phyloP scores from a whole-genome alignment of 2,797 vertebrate species.

The Darevskia mixta region DNA sequence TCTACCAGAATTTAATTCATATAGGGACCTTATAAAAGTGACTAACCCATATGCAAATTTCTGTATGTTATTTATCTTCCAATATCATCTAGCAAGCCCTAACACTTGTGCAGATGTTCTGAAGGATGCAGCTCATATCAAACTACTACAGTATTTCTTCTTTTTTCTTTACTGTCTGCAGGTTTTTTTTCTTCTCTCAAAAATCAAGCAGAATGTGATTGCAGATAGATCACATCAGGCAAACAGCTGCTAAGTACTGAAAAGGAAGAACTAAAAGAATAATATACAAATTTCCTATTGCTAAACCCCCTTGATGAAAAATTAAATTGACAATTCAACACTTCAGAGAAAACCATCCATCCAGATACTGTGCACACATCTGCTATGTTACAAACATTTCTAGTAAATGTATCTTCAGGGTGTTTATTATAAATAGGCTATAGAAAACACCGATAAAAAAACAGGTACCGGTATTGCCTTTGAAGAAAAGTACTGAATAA shows the following conservation, averaged over 20 bases:
- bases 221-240: conserved; percentile 15
- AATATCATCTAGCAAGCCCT: background rate
- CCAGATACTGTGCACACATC: background rate
- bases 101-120: background rate
- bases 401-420: background rate
- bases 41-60: background rate
- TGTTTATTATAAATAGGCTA: background rate
- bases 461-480: background rate
- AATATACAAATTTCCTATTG: background rate
- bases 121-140: background rate
- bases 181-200: background rate
- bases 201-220: conserved; percentile 24
- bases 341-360: background rate
- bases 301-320: conserved; percentile 1
- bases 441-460: background rate
- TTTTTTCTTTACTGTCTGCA: background rate
- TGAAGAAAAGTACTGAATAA: background rate
- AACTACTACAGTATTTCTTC: background rate
- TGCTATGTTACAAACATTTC: conserved; percentile 5
- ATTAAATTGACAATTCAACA: conserved; percentile 2
- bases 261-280: background rate
- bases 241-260: conserved; percentile 27
- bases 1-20: background rate
- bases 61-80: background rate
- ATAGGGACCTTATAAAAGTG: background rate